Conservation (phyloP, 1,140 invertebrate genomes). For the Scaptomyza hsui region DNA sequence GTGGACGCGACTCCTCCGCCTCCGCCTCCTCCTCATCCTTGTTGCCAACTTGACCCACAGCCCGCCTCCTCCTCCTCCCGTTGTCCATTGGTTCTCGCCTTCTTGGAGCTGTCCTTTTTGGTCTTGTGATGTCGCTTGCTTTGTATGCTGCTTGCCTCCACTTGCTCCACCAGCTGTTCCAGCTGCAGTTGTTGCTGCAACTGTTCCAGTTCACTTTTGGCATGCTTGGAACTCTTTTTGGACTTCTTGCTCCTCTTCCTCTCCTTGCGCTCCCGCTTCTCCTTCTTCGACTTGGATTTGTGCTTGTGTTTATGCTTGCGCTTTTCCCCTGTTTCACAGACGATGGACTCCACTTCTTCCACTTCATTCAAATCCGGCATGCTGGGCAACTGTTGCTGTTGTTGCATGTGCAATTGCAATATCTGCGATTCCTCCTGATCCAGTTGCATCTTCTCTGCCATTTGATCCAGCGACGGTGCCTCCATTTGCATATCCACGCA, state of each 20-base stretch:
- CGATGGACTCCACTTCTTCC: not conserved
- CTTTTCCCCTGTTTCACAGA: not conserved
- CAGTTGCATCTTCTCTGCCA: not conserved
- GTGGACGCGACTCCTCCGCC: not conserved
- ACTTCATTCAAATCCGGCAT: conserved; percentile 11
- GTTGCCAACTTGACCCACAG: too few relatives aligned
- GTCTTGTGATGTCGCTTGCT: too few relatives aligned
- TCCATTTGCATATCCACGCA: not conserved
- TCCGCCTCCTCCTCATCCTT: too few relatives aligned
- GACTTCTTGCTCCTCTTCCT: not conserved
- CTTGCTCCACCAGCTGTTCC: not conserved
- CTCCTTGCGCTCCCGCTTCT: not conserved
- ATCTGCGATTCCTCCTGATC: not conserved
- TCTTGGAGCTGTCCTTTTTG: too few relatives aligned
- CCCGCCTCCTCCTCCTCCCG: not conserved
- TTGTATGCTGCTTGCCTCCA: not conserved
- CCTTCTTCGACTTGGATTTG: conserved; percentile 3
- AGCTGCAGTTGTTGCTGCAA: too few relatives aligned
- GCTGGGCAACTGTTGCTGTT: conserved; percentile 15
- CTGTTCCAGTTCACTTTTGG: not conserved
- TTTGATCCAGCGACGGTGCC: not conserved
- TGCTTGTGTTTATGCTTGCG: not conserved
- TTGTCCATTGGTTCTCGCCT: not conserved
- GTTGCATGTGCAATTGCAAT: not conserved
- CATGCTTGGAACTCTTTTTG: not conserved